Percentiles rank a stretch among this genome's conserved stretches.
These are phyloP conservation scores for Cardiocondyla obscurior DNA, from an alignment of 1,140 invertebrate genomes.

Conservation along the genomic window DNA sequence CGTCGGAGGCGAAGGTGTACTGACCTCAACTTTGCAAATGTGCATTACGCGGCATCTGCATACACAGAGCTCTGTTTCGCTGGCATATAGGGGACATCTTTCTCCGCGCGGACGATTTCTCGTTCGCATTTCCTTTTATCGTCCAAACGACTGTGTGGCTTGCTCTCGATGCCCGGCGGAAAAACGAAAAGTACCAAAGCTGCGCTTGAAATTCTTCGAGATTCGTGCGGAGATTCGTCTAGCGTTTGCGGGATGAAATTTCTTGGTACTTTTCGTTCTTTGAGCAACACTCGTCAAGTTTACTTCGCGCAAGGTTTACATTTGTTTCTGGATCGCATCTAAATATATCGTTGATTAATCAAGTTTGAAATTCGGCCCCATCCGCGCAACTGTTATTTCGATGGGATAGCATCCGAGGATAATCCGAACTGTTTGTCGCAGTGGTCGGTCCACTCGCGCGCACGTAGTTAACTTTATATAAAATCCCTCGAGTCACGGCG, in stretches of 20 bases:
- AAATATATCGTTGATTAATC: background rate
- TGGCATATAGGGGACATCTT: background rate
- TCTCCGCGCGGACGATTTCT: background rate
- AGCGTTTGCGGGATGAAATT: background rate
- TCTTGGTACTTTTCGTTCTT: background rate
- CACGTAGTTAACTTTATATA: background rate
- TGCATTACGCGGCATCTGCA: constrained; percentile 6
- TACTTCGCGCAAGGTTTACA: background rate
- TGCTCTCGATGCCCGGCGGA: background rate
- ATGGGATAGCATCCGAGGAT: background rate
- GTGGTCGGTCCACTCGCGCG: background rate
- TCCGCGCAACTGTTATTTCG: background rate
- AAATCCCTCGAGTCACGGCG: constrained; percentile 2
- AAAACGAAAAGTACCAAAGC: background rate
- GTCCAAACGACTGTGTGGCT: background rate
- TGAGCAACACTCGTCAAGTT: background rate
- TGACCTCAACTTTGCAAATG: constrained; percentile 23
- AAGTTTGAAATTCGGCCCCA: background rate
- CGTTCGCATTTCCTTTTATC: background rate
- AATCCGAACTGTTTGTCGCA: constrained; percentile 1
- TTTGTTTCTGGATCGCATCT: background rate
- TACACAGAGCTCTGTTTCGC: background rate
- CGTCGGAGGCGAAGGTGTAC: background rate
- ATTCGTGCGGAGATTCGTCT: too few species aligned
- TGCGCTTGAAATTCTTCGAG: background rate